A percentile compares a stretch with the other conserved stretches of the same genome.
phyloP scores from a whole-genome alignment of 2,797 vertebrate genomes.

The Notamacropus eugenii region DNA sequence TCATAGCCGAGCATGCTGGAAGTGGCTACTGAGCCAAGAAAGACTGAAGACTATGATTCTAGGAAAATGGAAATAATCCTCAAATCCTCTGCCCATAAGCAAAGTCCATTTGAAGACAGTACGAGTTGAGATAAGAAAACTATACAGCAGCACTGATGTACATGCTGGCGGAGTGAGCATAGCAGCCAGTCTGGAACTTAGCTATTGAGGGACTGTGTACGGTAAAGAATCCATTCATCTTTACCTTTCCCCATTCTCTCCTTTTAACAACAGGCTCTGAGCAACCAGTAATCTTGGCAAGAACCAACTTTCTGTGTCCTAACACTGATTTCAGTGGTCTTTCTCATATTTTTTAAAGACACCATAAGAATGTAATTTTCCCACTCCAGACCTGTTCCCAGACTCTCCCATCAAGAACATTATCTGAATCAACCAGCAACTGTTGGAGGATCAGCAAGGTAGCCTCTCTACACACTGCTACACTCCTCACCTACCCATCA shows the following conservation, averaged over 20 bases:
- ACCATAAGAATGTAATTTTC: neutral
- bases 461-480: neutral
- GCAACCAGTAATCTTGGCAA: neutral
- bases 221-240: neutral
- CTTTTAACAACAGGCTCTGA: slow-evolving; percentile 38
- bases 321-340: slow-evolving; percentile 6
- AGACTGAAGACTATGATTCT: slow-evolving; percentile 12
- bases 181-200: neutral
- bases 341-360: slow-evolving; percentile 23
- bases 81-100: slow-evolving; percentile 3
- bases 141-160: neutral
- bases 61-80: slow-evolving; percentile 31
- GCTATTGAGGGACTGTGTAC: neutral
- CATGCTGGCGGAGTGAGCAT: neutral
- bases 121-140: neutral
- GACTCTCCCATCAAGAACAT: slow-evolving; percentile 23
- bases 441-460: slow-evolving; percentile 4
- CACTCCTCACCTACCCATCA: slow-evolving; percentile 29
- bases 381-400: neutral
- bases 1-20: neutral
- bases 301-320: slow-evolving; percentile 23
- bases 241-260: slow-evolving; percentile 31
- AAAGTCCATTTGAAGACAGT: slow-evolving; percentile 21
- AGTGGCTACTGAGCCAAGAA: slow-evolving; percentile 10
- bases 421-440: slow-evolving; percentile 24